phyloP scores from a whole-genome alignment of 1,140 invertebrate genomes.

The Hydropsyche tenuis region DNA sequence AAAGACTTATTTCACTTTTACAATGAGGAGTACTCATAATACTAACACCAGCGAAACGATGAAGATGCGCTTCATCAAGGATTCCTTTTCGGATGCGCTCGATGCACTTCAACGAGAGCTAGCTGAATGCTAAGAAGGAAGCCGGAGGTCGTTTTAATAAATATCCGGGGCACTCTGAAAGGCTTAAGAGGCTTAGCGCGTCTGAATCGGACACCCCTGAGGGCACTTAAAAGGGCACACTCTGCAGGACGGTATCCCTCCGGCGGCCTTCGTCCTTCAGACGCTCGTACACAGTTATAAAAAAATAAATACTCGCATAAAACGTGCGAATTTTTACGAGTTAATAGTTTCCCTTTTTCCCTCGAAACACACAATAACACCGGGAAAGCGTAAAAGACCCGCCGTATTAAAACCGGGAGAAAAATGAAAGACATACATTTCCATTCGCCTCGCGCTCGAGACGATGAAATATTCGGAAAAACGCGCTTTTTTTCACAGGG shows the following conservation, averaged over 20 bases:
- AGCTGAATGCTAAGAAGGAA: background rate
- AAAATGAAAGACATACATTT: constrained; percentile 26
- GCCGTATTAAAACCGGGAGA: background rate
- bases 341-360: constrained; percentile 19
- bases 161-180: constrained; percentile 21
- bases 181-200: constrained; percentile 22
- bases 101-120: too few relatives aligned
- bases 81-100: too few relatives aligned
- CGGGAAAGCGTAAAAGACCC: background rate
- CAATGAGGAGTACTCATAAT: too few relatives aligned
- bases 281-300: too few relatives aligned
- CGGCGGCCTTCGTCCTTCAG: too few relatives aligned
- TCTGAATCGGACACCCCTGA: constrained; percentile 33
- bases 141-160: constrained; percentile 39
- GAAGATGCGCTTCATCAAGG: too few relatives aligned
- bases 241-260: too few relatives aligned
- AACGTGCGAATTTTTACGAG: background rate
- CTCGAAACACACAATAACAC: background rate
- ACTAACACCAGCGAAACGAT: too few relatives aligned
- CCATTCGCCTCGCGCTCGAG: constrained; percentile 5
- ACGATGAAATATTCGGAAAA: constrained; percentile 18
- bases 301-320: too few relatives aligned
- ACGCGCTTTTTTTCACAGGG: background rate
- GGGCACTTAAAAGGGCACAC: constrained; percentile 28
- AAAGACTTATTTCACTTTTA: too few relatives aligned